Evolutionary conservation across 2,888 invertebrate genomes (phyloP).

Genomic region (Scaptomyza polygonia): DNA sequence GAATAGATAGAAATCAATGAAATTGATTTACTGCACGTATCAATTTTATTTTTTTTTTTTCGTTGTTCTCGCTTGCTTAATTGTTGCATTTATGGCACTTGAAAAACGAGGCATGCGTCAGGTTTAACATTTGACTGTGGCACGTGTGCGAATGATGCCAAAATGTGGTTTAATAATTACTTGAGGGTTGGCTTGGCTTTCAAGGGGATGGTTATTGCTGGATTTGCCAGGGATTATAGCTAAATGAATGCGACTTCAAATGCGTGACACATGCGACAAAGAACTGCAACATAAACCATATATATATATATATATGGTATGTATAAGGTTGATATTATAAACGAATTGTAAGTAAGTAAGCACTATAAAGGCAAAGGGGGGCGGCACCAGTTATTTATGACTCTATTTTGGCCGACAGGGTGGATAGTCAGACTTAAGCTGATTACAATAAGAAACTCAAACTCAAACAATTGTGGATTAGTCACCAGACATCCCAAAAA

Average conservation of each 20-base stretch:
- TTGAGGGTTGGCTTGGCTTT: constrained; percentile 27
- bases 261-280: constrained; percentile 43
- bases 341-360: constrained; percentile 13
- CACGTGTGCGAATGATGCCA: constrained; percentile 36
- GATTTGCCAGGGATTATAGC: constrained; percentile 40
- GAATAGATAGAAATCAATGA: constrained; percentile 38
- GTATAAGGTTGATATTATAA: neutral
- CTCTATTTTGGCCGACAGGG: constrained; percentile 51
- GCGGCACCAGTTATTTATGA: constrained; percentile 61
- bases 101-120: constrained; percentile 11
- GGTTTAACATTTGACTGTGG: constrained; percentile 46
- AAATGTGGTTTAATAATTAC: constrained; percentile 31
- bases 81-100: constrained; percentile 28
- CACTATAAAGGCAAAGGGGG: constrained; percentile 19
- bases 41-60: constrained; percentile 16
- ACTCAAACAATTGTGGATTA: constrained; percentile 34
- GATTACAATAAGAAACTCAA: constrained; percentile 22
- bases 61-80: constrained; percentile 27
- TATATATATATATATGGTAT: too few relatives aligned
- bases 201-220: constrained; percentile 43
- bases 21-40: constrained; percentile 33
- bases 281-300: constrained; percentile 32
- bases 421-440: constrained; percentile 11
- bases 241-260: constrained; percentile 36
- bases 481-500: constrained; percentile 31